phyloP scores from a whole-genome alignment of 2,113 vertebrate species.

The Sisor rabdophorus region DNA sequence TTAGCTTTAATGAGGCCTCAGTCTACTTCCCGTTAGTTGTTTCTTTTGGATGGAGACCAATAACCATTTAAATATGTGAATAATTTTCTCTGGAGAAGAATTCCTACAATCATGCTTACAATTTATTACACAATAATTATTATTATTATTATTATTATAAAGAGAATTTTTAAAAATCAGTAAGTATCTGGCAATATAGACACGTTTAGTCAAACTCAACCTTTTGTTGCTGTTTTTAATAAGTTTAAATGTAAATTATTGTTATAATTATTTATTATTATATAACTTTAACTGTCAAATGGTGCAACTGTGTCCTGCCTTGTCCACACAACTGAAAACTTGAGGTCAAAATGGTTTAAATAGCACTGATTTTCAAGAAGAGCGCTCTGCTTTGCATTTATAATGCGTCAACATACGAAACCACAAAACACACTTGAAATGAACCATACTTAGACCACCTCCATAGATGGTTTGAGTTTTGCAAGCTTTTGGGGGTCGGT shows the following conservation, averaged over 20 bases:
- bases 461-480: background rate
- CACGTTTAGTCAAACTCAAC: background rate
- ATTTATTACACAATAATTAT: background rate
- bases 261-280: background rate
- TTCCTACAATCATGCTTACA: background rate
- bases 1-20: background rate
- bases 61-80: background rate
- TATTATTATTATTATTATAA: background rate
- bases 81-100: background rate
- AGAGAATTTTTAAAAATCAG: background rate
- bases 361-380: background rate
- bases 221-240: background rate
- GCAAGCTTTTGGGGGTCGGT: too few species aligned
- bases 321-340: background rate
- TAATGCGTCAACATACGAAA: background rate
- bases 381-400: background rate
- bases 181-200: background rate
- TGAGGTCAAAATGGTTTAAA: background rate
- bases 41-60: background rate
- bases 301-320: background rate
- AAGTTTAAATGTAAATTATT: background rate
- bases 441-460: conserved; percentile 11
- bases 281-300: background rate
- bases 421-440: conserved; percentile 1
- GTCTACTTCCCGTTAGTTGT: background rate